Evolutionary conservation across 2,113 vertebrate genomes (phyloP).

Genomic region (Rostratula benghalensis): DNA sequence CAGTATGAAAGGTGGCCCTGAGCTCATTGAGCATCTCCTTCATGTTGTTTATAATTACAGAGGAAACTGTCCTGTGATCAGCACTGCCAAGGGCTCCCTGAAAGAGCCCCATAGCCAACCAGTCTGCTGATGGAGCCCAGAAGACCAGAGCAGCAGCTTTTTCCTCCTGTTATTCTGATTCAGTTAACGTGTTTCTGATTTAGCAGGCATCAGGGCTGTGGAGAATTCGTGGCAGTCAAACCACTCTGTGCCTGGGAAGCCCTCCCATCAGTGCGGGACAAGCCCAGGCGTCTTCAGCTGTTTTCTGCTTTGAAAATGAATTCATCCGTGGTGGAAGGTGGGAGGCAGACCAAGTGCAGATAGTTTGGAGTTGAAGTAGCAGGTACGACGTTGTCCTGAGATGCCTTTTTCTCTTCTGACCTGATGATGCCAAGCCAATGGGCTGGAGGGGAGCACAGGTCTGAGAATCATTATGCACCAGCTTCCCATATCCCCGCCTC

Average conservation of each 20-base stretch:
- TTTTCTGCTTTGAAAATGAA: conserved; percentile 22
- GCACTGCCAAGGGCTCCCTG: not conserved
- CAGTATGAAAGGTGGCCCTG: not conserved
- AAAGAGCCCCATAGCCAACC: not conserved
- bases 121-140: not conserved
- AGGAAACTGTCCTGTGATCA: not conserved
- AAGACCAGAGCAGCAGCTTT: not conserved
- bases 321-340: not conserved
- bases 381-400: conserved; percentile 6
- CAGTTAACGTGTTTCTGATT: not conserved
- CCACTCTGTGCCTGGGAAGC: not conserved
- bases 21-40: not conserved
- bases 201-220: not conserved
- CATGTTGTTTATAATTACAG: not conserved
- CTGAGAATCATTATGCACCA: not conserved
- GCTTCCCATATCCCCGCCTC: not conserved
- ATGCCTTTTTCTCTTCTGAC: not conserved
- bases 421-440: not conserved
- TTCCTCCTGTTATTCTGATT: not conserved
- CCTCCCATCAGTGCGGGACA: not conserved
- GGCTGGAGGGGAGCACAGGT: not conserved
- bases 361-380: not conserved
- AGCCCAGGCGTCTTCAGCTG: conserved; percentile 2
- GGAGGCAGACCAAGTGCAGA: conserved; percentile 20
- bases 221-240: not conserved